Conservation (phyloP, 2,888 invertebrate genomes). For the Blastobasis lacticolella region DNA sequence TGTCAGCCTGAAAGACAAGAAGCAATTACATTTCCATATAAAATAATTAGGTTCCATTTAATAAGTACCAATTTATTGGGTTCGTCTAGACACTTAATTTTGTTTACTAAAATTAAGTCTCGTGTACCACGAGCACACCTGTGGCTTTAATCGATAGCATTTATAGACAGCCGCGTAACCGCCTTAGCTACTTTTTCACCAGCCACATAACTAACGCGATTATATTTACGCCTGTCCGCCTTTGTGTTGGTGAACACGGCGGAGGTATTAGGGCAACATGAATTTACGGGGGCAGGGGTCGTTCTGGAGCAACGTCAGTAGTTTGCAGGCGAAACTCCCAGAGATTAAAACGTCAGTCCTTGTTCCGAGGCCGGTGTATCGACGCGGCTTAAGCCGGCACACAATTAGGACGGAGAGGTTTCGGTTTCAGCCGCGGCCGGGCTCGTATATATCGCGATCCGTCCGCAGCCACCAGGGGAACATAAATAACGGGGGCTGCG, state of each 20-base stretch:
- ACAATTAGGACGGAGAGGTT: conserved; percentile 62
- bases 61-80: too few species aligned
- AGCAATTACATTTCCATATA: too few species aligned
- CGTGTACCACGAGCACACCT: too few species aligned
- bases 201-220: neutral
- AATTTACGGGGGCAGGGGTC: neutral
- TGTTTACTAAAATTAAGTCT: too few species aligned
- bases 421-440: conserved; percentile 47
- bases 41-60: too few species aligned
- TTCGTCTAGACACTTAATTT: too few species aligned
- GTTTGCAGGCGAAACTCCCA: conserved; percentile 12
- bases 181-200: too few species aligned
- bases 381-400: conserved; percentile 58
- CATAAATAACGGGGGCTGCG: conserved; percentile 70
- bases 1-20: too few species aligned
- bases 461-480: conserved; percentile 69
- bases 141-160: too few species aligned
- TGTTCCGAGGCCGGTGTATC: conserved; percentile 44
- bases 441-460: conserved; percentile 68
- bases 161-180: too few species aligned
- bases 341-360: conserved; percentile 51
- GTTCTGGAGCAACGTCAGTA: neutral
- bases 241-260: neutral
- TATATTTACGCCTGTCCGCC: conserved; percentile 1
- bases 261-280: neutral